These are phyloP conservation scores for Dexiosoma caninum DNA, from an alignment of 2,888 invertebrate species.

Conservation along the genomic window DNA sequence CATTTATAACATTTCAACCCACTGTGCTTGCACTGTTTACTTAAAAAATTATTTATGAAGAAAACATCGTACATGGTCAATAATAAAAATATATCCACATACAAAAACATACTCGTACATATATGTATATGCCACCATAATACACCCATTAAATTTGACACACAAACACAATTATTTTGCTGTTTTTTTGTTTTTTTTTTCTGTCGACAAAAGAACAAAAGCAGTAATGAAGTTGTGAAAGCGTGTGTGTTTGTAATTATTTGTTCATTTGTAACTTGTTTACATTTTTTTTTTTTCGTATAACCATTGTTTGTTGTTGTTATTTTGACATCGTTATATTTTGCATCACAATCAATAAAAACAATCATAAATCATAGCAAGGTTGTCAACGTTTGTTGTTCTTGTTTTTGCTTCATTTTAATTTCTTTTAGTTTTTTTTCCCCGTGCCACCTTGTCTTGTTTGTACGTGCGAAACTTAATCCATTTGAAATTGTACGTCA, in stretches of 20 bases:
- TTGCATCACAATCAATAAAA: conserved; percentile 64
- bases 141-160: conserved; percentile 21
- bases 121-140: no score
- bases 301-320: conserved; percentile 29
- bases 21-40: background rate
- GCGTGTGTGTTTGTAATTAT: conserved; percentile 23
- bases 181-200: no score
- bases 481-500: conserved; percentile 47
- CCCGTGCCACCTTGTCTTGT: conserved; percentile 30
- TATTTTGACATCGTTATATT: conserved; percentile 53
- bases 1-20: background rate
- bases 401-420: background rate
- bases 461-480: conserved; percentile 50
- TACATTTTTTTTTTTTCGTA: conserved; percentile 49
- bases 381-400: conserved; percentile 43
- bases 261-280: conserved; percentile 57
- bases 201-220: background rate
- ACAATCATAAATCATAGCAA: conserved; percentile 63
- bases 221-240: background rate
- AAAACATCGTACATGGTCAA: background rate
- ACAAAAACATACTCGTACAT: background rate
- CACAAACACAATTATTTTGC: conserved; percentile 7
- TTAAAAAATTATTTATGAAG: background rate
- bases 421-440: conserved; percentile 10
- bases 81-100: background rate